Evolutionary conservation across 2,888 invertebrate species (phyloP).

Genomic region (Galerucella pusilla): DNA sequence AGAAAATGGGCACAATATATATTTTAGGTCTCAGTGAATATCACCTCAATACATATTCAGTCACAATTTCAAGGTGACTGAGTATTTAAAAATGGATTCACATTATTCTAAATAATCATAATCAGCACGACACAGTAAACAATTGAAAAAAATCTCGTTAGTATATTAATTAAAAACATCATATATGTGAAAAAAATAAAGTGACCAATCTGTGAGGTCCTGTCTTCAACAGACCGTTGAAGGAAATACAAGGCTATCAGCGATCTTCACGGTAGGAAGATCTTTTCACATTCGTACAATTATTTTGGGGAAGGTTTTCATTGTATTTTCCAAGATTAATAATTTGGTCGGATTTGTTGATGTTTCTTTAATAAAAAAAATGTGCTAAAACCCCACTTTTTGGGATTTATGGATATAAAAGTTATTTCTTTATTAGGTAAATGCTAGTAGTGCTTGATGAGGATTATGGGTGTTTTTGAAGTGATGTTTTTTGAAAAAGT

Average conservation of each 20-base stretch:
- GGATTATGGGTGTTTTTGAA: conserved; percentile 23
- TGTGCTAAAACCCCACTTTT: conserved; percentile 51
- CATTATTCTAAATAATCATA: not conserved
- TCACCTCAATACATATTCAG: too few species aligned
- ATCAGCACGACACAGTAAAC: conserved; percentile 4
- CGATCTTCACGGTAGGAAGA: conserved; percentile 62
- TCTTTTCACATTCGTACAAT: conserved; percentile 56
- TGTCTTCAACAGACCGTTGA: conserved; percentile 58
- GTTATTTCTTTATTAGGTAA: conserved; percentile 51
- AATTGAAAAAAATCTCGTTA: conserved; percentile 14
- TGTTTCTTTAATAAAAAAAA: conserved; percentile 55
- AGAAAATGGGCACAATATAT: too few species aligned
- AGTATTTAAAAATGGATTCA: not conserved
- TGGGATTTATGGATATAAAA: conserved; percentile 53
- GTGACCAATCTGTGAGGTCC: conserved; percentile 43
- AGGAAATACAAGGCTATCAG: conserved; percentile 62
- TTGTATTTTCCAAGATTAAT: conserved; percentile 46
- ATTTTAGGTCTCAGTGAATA: too few species aligned
- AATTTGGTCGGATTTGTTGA: conserved; percentile 50
- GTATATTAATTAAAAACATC: conserved; percentile 10
- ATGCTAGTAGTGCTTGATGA: conserved; percentile 45
- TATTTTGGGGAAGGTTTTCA: conserved; percentile 49
- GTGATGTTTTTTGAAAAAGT: conserved; percentile 48
- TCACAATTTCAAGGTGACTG: too few species aligned
- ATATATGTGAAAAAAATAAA: conserved; percentile 35